phyloP scores from a whole-genome alignment of 2,888 invertebrate species.

The Iselma pallidipennis region DNA sequence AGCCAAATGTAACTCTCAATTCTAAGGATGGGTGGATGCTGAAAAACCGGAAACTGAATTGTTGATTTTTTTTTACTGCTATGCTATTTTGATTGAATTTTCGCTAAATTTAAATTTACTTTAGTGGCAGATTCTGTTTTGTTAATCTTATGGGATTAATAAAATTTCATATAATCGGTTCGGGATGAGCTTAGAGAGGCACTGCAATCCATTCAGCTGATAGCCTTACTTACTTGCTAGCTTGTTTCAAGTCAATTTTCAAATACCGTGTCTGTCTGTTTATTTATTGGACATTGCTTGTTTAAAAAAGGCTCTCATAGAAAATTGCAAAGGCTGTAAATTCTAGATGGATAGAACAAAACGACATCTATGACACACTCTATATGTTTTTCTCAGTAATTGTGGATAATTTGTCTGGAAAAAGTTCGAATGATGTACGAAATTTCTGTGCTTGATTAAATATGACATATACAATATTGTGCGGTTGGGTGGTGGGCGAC shows the following conservation, averaged over 20 bases:
- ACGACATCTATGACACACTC: no score
- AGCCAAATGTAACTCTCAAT: conserved; percentile 2
- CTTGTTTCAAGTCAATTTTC: neutral
- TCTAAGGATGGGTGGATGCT: neutral
- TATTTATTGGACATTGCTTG: neutral
- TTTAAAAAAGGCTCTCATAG: neutral
- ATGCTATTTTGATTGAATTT: neutral
- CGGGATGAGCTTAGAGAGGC: neutral
- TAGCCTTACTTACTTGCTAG: neutral
- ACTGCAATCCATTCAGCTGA: neutral
- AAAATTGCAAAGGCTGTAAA: neutral
- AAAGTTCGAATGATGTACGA: neutral
- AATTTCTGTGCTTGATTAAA: neutral
- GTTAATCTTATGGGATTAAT: neutral
- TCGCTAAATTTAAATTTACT: neutral
- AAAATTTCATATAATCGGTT: neutral
- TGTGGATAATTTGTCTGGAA: neutral
- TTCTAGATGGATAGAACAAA: neutral
- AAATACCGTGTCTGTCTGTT: neutral
- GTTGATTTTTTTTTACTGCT: neutral
- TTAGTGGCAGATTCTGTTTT: neutral
- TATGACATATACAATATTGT: no score
- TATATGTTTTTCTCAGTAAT: neutral
- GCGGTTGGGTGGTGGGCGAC: neutral
- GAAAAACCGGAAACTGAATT: neutral